Evolutionary conservation across 2,113 vertebrate genomes (phyloP), one percentile per base, ranked within the genome.

Genomic region (Nesogale talazaci): DNA sequence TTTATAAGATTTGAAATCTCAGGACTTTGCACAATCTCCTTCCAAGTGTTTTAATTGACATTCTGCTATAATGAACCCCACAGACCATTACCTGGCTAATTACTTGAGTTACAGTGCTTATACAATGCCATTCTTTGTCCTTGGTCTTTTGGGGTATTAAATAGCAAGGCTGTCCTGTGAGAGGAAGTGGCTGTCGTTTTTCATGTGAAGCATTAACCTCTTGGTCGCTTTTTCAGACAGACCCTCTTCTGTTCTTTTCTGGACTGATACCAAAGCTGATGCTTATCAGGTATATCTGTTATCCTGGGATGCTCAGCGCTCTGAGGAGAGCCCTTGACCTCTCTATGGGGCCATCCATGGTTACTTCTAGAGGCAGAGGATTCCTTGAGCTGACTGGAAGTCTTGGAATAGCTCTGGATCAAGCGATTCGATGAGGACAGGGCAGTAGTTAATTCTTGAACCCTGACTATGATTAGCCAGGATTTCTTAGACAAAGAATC

Each of bases 71-170:
- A 95, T 96, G 97, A 97, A 87, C 94, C 96, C 91, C 90, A 96
- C 90, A 97, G 95, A 94, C 95, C 97, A 96, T 98, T 97, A 97
- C 97, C 93, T 96, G 94, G 91, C 94, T 97, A 97, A 97, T 97
- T 97, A 94, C 95, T 94, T 95, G 94, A 96, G 94, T 96, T 96
- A 96, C 94, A 92, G 91, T 84, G 92, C 91, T 95, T 92, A 95
- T 85, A 97, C 96, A 97, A 97, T 96, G 96, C 93, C 86, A 90
- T 88, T 90, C 95, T 96, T 97, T 98, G 97, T 97, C 97, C 93
- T 96, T 88, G 94, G 92, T 89, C 94, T 96, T 96, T 94, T 74
- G 83, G 86, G 97, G 74, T 95, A 96, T 95, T 94, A 97, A 96
- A 93, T 97, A 93, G 90, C 93, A 91, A 17, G 78, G 78, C 88